Evolutionary conservation across 1,140 invertebrate genomes (phyloP).

Genomic region (Macrostomum lignano): DNA sequence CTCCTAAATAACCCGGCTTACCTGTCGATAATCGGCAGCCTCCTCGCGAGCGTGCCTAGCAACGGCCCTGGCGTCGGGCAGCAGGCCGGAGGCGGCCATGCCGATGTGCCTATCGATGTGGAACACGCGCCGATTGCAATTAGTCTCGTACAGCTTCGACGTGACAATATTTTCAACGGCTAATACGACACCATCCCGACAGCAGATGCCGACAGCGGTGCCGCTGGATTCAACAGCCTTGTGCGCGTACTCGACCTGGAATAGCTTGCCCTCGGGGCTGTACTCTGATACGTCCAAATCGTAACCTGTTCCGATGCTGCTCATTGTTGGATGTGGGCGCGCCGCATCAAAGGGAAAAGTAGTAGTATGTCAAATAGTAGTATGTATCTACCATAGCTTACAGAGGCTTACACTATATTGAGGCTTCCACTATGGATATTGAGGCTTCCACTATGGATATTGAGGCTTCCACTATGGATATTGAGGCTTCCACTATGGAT

Average conservation of each 20-base stretch:
- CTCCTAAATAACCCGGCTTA: too few species aligned
- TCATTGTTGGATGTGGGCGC: too few species aligned
- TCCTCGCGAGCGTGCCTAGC: conserved; percentile 61
- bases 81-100: conserved; percentile 62
- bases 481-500: too few species aligned
- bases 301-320: too few species aligned
- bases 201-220: conserved; percentile 66
- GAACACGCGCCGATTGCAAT: conserved; percentile 72
- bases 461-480: too few species aligned
- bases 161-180: conserved; percentile 86
- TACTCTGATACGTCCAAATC: conserved; percentile 97
- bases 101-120: conserved; percentile 76
- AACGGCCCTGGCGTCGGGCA: conserved; percentile 69
- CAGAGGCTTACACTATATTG: too few species aligned
- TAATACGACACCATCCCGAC: conserved; percentile 81
- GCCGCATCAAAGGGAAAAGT: too few species aligned
- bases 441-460: too few species aligned
- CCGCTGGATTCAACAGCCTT: conserved; percentile 96
- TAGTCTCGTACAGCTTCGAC: conserved; percentile 78
- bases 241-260: conserved; percentile 95
- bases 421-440: too few species aligned
- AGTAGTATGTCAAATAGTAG: too few species aligned
- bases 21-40: conserved; percentile 49
- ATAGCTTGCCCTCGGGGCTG: conserved; percentile 87
- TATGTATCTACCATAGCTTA: too few species aligned